Evolutionary conservation across 2,888 invertebrate species (phyloP), one percentile per base, ranked within the genome.

Genomic region (Apamea crenata): DNA sequence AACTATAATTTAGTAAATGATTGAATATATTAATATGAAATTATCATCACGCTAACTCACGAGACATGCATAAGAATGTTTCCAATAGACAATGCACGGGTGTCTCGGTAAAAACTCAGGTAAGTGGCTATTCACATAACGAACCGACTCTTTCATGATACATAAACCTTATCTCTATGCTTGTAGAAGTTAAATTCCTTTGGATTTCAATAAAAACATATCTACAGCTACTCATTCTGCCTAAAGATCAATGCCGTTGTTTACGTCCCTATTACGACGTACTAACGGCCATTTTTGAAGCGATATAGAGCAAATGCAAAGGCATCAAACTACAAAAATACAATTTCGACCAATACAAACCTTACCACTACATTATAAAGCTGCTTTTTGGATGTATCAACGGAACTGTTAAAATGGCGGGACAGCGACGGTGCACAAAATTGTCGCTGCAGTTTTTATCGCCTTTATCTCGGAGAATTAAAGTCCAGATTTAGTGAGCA

Each of bases 21-120:
- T 85, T 81, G 85, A 81, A 90, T 80, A 77, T 88, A 87, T 90
- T 84, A 84, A 85, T 88, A 88, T 69, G 40, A 85, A 84, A 89
- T 89, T 88, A 86, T 81, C 73, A 81, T 79, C 88, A 86, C 83
- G 86, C 87, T 80, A 85, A 87, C 72, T 77, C 74, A 82, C 70
- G 85, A 87, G 90, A 88, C 90, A 88, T 87, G 90, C 91, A 87
- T 89, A 90, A 88, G 91, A 92, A 92, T 90, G 91, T 90, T 87
- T 87, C 87, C 77, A 90, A 89, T 89, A 92, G 93, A 91, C 92
- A 92, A 91, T 90, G 89, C 88, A 86, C 85, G 89, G 87, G 89
- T 92, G 89, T 92, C 91, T 82, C 84, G 78, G 86, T 91, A 93
- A 93, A 93, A 93, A 90, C 89, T 89, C 92, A 93, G 92, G 92